Evolutionary conservation across 1,140 invertebrate species (phyloP), one percentile per base, ranked within the genome.

Genomic region (Paraescarpia echinospica): DNA sequence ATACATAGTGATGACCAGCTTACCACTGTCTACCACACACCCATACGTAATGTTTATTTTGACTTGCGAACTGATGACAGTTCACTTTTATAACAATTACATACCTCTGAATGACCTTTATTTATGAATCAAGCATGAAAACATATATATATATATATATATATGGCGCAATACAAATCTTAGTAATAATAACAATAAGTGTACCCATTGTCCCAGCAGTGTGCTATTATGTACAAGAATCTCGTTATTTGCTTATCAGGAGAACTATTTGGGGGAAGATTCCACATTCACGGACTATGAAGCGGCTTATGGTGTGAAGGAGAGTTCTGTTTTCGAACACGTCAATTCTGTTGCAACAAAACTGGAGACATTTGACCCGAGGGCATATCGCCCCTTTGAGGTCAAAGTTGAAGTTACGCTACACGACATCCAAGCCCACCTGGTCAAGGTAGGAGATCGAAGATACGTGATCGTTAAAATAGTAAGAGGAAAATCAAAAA

Each of bases 261-360:
- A 99, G 96, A 99, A 99, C 95, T 98, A 99, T 93, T 98, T 99
- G 96, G 99, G 99, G 0, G 98, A 99, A 96, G 98, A 99, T 96
- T 98, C 99, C 96, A 97, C 97, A 12, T 99, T 99, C 95, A 98
- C 98, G 0, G 98, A 99, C 94, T 99, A 99, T 98, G 97, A 98
- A 5, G 77, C 41, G 27, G 33, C 91, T 88, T 51, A 59, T 41
- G 1, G 8, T 6, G n/a, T 34, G 31, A 51, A 93, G 31, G 90
- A 35, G 51, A 91, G 34, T 31, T 93, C 92, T 9, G 34, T 90
- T 33, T 93, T 92, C 90, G 92, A 92, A 31, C 92, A 92, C 41
- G 27, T 90, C 18, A 34, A 33, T 48, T 35, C 34, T 34, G 31
- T 35, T 6, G 88, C 89, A 33, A 93, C 92, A 90, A 94, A 34